Percentiles rank a stretch among this genome's conserved stretches.
Conservation (phyloP, 1,140 invertebrate species). For the Macrosteles quadrilineatus region DNA sequence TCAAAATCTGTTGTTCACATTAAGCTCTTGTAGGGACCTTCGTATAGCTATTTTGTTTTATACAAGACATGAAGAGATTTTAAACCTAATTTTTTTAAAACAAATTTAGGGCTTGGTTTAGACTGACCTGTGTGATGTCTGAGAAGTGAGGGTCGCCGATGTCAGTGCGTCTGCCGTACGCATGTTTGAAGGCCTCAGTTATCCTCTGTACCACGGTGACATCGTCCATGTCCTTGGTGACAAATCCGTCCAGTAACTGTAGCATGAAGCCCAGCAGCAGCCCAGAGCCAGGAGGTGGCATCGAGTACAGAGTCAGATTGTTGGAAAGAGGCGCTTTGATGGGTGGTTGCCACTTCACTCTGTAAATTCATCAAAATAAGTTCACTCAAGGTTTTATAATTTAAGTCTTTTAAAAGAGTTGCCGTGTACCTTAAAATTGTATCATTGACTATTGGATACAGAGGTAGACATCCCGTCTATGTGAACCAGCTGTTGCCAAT, state of each 20-base stretch:
- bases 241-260: slow-evolving; percentile 71
- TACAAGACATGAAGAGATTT: too few relatives aligned
- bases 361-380: slow-evolving; percentile 52
- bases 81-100: too few relatives aligned
- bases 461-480: too few relatives aligned
- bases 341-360: slow-evolving; percentile 64
- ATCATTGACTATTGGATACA: too few relatives aligned
- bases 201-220: slow-evolving; percentile 71
- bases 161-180: slow-evolving; percentile 81
- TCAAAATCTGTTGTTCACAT: too few relatives aligned
- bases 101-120: too few relatives aligned
- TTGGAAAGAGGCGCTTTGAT: slow-evolving; percentile 56
- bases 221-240: slow-evolving; percentile 49
- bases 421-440: too few relatives aligned
- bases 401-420: too few relatives aligned
- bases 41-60: too few relatives aligned
- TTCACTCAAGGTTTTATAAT: too few relatives aligned
- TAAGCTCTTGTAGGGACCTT: too few relatives aligned
- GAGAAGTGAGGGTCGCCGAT: slow-evolving; percentile 76
- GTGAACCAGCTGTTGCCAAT: too few relatives aligned
- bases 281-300: slow-evolving; percentile 83
- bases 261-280: slow-evolving; percentile 78
- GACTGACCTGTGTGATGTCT: slow-evolving; percentile 38
- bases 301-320: slow-evolving; percentile 67
- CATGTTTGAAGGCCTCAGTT: slow-evolving; percentile 92